Evolutionary conservation across 2,113 vertebrate genomes (phyloP), one percentile per base, ranked within the genome.

Genomic region (Rattus rattus): DNA sequence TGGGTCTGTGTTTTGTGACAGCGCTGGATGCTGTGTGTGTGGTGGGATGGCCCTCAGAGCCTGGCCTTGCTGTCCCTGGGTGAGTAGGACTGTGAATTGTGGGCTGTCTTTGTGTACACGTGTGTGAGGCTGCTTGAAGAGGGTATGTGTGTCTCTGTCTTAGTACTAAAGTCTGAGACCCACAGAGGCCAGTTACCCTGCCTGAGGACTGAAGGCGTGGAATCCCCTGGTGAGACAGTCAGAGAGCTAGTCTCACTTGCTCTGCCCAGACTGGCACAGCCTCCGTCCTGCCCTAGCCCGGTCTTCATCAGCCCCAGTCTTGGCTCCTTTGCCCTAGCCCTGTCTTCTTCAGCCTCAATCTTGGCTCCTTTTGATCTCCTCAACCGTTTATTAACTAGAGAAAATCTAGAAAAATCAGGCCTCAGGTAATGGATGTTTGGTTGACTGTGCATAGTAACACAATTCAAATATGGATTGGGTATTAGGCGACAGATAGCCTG

Each of bases 1-100:
- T 81, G 67, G 97, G 95, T 73, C 91, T 96, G 91, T 95, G 97
- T 86, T 24, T 89, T 96, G 96, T 96, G 94, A 83, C 88, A 65
- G 76, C 56, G 80, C 95, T 94, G 79, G 47, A 88, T 91, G 92
- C 92, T 84, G 85, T 85, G 94, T 67, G 65, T 67, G 63, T 52
- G 43, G 43, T 69, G 65, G 49, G 7, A 24, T 86, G 91, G 77
- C 76, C 88, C 6, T 24, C 72, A 90, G 88, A 94, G 59, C 73
- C 95, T 91, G 81, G 95, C 80, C 96, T 91, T 72, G 75, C 92
- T 85, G 91, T 93, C 69, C 90, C 91, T 67, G 92, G 91, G 96
- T 97, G 96, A 97, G 81, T 96, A 94, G 28, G 87, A 52, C 26
- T 88, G 87, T 81, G 43, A n/a, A 84, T 63, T 69, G 28, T 94